These are phyloP conservation scores for Xylota sylvarum DNA, from an alignment of 2,888 invertebrate genomes.

Conservation along the genomic window DNA sequence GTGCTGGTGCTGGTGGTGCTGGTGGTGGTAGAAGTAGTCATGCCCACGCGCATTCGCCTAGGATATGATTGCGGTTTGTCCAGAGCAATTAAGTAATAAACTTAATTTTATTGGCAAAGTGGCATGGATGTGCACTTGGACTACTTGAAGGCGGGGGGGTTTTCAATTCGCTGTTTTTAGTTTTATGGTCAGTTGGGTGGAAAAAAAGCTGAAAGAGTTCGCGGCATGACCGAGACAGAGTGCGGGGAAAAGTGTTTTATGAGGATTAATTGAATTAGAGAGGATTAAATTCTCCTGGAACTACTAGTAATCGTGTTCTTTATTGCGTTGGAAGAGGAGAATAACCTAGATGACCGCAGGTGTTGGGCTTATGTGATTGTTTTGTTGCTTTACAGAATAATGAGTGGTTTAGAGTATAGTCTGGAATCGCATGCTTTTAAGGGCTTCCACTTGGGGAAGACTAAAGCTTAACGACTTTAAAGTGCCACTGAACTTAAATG, in stretches of 20 bases:
- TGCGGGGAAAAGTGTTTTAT: conserved; percentile 46
- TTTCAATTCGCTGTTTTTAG: conserved; percentile 41
- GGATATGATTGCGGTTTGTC: conserved; percentile 61
- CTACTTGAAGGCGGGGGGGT: neutral
- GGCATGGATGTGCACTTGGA: conserved; percentile 49
- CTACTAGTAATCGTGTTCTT: conserved; percentile 18
- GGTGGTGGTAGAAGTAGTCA: neutral
- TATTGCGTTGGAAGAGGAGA: neutral
- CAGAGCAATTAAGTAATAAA: conserved; percentile 74
- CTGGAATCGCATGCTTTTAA: neutral
- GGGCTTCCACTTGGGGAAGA: neutral
- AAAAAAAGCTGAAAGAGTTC: conserved; percentile 7
- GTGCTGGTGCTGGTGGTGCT: too few species aligned
- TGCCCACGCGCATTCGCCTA: conserved; percentile 63
- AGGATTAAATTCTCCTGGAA: conserved; percentile 17
- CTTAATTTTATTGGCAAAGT: conserved; percentile 68
- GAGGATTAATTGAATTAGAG: conserved; percentile 68
- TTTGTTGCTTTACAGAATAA: neutral
- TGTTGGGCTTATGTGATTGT: neutral
- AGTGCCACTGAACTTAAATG: neutral
- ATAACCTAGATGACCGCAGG: neutral
- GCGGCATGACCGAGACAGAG: conserved; percentile 5
- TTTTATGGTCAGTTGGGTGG: conserved; percentile 47
- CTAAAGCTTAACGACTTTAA: neutral
- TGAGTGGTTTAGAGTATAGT: neutral